Evolutionary conservation across 2,888 invertebrate genomes (phyloP).

Genomic region (Marasmarcha lunaedactyla): DNA sequence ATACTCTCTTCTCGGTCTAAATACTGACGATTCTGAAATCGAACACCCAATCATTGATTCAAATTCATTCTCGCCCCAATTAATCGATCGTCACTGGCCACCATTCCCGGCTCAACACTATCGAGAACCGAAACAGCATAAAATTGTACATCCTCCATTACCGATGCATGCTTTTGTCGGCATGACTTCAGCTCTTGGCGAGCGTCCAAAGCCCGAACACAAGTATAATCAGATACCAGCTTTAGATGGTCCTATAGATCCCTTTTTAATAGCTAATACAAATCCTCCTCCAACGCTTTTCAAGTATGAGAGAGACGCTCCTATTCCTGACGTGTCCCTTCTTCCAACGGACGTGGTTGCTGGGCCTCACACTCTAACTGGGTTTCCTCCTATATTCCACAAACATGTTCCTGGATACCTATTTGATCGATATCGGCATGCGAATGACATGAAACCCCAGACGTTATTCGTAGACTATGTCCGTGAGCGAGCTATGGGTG

Average conservation of each 20-base stretch:
- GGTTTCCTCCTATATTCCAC: slow-evolving; percentile 58
- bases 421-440: slow-evolving; percentile 52
- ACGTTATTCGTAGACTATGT: slow-evolving; percentile 67
- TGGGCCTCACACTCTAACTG: slow-evolving; percentile 53
- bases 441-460: slow-evolving; percentile 58
- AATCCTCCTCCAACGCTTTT: slow-evolving; percentile 49
- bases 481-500: slow-evolving; percentile 63
- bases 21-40: slow-evolving; percentile 42
- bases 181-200: slow-evolving; percentile 54
- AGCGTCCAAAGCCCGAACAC: slow-evolving; percentile 47
- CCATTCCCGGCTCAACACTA: slow-evolving; percentile 61
- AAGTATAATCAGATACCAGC: slow-evolving; percentile 51
- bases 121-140: slow-evolving; percentile 42
- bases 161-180: slow-evolving; percentile 54
- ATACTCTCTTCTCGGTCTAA: slow-evolving; percentile 51
- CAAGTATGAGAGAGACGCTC: slow-evolving; percentile 54
- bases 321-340: slow-evolving; percentile 47
- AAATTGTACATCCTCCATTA: slow-evolving; percentile 42
- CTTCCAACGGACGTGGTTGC: slow-evolving; percentile 37
- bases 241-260: slow-evolving; percentile 50
- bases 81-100: slow-evolving; percentile 50
- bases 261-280: slow-evolving; percentile 38
- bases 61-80: slow-evolving; percentile 47
- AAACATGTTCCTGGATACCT: slow-evolving; percentile 62
- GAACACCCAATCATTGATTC: slow-evolving; percentile 43